phyloP scores from a whole-genome alignment of 2,113 vertebrate genomes.

The Melospiza georgiana region DNA sequence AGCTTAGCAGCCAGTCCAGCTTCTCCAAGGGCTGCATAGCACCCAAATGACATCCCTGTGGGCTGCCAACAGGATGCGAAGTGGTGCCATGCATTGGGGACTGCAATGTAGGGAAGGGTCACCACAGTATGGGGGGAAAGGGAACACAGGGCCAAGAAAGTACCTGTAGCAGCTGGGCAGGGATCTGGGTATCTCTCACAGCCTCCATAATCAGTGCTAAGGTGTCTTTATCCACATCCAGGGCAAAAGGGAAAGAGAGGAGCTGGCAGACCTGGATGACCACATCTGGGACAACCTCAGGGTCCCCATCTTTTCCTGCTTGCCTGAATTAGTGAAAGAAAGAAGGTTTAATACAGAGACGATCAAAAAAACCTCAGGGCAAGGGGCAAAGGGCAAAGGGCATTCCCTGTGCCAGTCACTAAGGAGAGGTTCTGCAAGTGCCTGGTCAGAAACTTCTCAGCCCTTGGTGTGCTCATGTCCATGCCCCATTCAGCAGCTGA shows the following conservation, averaged over 20 bases:
- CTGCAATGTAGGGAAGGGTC: not conserved
- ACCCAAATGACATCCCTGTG: not conserved
- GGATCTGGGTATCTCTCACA: constrained; percentile 63
- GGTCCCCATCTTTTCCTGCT: constrained; percentile 24
- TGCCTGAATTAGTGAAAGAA: constrained; percentile 44
- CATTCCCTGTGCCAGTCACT: not conserved
- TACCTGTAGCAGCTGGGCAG: constrained; percentile 78
- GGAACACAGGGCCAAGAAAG: not conserved
- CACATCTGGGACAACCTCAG: constrained; percentile 64
- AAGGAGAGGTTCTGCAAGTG: not conserved
- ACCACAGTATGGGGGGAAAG: not conserved
- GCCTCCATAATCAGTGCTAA: constrained; percentile 44
- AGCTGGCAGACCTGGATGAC: constrained; percentile 75
- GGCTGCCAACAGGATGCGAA: not conserved
- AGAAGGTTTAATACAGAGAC: not conserved
- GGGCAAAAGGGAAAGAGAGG: constrained; percentile 77
- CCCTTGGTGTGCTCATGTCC: not conserved
- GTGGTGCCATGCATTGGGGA: not conserved
- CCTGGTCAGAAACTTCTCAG: not conserved
- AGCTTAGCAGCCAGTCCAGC: not conserved
- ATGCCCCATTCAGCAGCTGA: not conserved
- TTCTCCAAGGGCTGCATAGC: not conserved
- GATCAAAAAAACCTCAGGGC: not conserved
- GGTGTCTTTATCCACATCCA: constrained; percentile 67
- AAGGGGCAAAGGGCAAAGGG: not conserved